Base-by-base conservation (phyloP, 2,113 vertebrate species). In the Chaetorhynchus papuensis region DNA sequence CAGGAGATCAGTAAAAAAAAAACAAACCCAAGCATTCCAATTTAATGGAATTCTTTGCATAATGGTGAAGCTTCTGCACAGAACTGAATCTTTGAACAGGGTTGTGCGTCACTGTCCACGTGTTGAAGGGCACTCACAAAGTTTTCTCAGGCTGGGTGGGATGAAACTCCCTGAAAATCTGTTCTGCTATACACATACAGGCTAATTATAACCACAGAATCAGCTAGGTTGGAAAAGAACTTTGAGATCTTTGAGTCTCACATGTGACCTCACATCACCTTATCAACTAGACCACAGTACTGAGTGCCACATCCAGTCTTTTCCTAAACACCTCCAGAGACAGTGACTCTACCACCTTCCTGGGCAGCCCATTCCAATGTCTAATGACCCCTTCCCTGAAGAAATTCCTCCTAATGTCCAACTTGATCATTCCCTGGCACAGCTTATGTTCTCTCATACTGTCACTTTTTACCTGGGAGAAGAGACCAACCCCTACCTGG, bases 61-160 rank as follows among this genome's bases (percentile, higher is more conserved):
- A 39, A 78, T 44, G 41, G 1, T 31, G 22, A 54, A 65, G 45
- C 2, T 49, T 74, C 14, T 21, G 14, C 33, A 41, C 13, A 74
- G 37, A 78, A 33, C 5, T 49, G 16, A 52, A 28, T 53, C 17
- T 66, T 59, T 61, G 12, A 63, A 27, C 5, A 35, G 5, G 4
- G 4, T 16, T 2, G 2, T 42, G 2, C 1, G 8, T 44, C 5
- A 9, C 28, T 27, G 6, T 61, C 20, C 3, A 1, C 8, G 7
- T 20, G 9, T 31, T 28, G 20, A 72, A 71, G 21, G 13, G 3
- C 6, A n/a, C 6, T 28, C 33, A 11, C 2, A 65, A 52, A 35
- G 12, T 64, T 87, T 76, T 60, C 69, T 70, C n/a, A 26, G 23
- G 27, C 27, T 87, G 7, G 7, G 11, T 60, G 27, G 16, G 13